These are phyloP conservation scores for Julus scanicus DNA, from an alignment of 2,888 invertebrate species.

Conservation along the genomic window DNA sequence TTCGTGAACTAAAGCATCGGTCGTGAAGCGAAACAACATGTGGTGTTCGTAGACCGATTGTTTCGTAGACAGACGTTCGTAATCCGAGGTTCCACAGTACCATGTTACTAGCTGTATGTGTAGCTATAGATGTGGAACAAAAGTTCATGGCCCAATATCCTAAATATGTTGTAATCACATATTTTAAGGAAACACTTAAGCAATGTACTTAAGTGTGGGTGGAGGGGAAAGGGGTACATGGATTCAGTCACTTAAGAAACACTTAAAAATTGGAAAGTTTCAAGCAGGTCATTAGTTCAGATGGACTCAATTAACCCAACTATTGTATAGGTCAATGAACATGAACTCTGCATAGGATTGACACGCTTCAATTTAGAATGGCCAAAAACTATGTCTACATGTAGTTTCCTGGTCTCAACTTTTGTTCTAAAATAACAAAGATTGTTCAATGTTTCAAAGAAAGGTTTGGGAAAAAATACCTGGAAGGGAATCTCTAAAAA, in stretches of 20 bases:
- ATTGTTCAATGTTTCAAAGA: neutral
- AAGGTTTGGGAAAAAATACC: slow-evolving; percentile 14
- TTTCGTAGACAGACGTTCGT: too few relatives aligned
- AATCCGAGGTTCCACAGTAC: too few relatives aligned
- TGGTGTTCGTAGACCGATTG: too few relatives aligned
- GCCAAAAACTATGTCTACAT: neutral
- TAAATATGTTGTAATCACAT: neutral
- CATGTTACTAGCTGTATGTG: neutral
- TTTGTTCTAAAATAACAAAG: neutral
- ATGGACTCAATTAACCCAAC: neutral
- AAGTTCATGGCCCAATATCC: slow-evolving; percentile 23
- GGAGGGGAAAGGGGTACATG: neutral
- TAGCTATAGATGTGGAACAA: neutral
- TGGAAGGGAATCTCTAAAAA: neutral
- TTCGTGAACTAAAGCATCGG: too few relatives aligned
- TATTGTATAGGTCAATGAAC: neutral
- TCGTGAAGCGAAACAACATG: too few relatives aligned
- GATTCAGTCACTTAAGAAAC: neutral
- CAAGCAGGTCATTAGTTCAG: neutral
- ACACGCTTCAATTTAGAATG: neutral
- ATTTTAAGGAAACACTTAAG: slow-evolving; percentile 22
- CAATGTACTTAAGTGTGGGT: neutral
- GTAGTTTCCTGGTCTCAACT: neutral
- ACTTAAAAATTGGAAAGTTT: slow-evolving; percentile 16
- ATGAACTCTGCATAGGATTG: slow-evolving; percentile 19